phyloP scores from a whole-genome alignment of 1,140 invertebrate genomes.

The Hestina assimilis region DNA sequence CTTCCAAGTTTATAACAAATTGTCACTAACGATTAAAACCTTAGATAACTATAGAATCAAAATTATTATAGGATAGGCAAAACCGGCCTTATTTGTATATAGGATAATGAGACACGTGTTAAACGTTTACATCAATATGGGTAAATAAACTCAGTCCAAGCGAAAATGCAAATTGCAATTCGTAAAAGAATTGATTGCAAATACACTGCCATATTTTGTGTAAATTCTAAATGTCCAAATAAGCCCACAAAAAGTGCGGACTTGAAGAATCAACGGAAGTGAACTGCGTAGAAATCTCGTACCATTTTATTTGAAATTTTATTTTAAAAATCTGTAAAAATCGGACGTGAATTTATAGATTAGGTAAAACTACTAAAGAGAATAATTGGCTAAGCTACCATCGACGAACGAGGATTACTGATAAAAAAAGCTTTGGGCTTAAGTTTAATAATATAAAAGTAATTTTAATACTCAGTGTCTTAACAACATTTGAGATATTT shows the following conservation, averaged over 20 bases:
- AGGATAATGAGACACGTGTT: conserved; percentile 48
- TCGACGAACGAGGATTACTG: not conserved
- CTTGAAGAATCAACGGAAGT: not conserved
- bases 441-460: conserved; percentile 2
- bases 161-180: conserved; percentile 41
- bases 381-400: not conserved
- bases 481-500: not conserved
- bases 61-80: conserved; percentile 63
- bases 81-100: conserved; percentile 66
- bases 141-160: conserved; percentile 44
- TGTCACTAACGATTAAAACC: conserved; percentile 5
- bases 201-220: conserved; percentile 73
- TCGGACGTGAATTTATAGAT: not conserved
- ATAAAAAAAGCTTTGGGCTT: not conserved
- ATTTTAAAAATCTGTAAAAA: not conserved
- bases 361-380: not conserved
- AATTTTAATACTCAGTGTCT: conserved; percentile 2
- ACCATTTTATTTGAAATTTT: not conserved
- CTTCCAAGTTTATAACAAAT: not conserved
- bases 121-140: conserved; percentile 40
- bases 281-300: not conserved
- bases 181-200: conserved; percentile 70
- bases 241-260: not conserved
- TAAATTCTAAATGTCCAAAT: conserved; percentile 32
- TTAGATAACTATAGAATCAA: conserved; percentile 12